phyloP scores from a whole-genome alignment of 2,888 invertebrate species.

The Rhingia campestris region DNA sequence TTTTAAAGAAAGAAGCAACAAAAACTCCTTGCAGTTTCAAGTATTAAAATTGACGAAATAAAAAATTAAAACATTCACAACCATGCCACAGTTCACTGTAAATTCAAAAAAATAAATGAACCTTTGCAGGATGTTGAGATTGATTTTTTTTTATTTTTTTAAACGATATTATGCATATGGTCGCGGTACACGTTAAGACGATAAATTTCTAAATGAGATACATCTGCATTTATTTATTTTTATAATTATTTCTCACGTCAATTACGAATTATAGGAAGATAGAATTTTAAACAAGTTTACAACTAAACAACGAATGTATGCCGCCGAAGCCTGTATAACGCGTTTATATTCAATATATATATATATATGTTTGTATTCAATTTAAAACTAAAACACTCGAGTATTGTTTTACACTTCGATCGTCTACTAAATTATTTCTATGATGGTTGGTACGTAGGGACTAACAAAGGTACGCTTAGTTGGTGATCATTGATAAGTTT shows the following conservation, averaged over 20 bases:
- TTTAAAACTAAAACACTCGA: slow-evolving; percentile 14
- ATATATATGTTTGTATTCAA: slow-evolving; percentile 5
- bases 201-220: slow-evolving; percentile 55
- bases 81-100: too few relatives aligned
- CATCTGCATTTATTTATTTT: slow-evolving; percentile 21
- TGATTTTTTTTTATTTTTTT: slow-evolving; percentile 6
- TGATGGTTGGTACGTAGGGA: too few relatives aligned
- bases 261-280: slow-evolving; percentile 59
- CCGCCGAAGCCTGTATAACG: slow-evolving; percentile 53
- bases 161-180: slow-evolving; percentile 27
- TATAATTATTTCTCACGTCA: slow-evolving; percentile 1
- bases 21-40: too few relatives aligned
- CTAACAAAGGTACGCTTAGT: too few relatives aligned
- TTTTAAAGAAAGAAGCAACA: too few relatives aligned
- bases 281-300: slow-evolving; percentile 60
- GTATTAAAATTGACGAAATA: too few relatives aligned
- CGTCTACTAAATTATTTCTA: slow-evolving; percentile 28
- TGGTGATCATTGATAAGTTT: too few relatives aligned
- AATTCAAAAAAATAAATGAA: not conserved
- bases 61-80: too few relatives aligned
- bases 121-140: not conserved
- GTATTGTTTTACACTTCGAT: slow-evolving; percentile 18
- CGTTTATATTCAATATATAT: slow-evolving; percentile 38
- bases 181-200: slow-evolving; percentile 32
- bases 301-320: slow-evolving; percentile 64